Base-by-base conservation (phyloP, 2,113 vertebrate species). In the Plectropomus leopardus region DNA sequence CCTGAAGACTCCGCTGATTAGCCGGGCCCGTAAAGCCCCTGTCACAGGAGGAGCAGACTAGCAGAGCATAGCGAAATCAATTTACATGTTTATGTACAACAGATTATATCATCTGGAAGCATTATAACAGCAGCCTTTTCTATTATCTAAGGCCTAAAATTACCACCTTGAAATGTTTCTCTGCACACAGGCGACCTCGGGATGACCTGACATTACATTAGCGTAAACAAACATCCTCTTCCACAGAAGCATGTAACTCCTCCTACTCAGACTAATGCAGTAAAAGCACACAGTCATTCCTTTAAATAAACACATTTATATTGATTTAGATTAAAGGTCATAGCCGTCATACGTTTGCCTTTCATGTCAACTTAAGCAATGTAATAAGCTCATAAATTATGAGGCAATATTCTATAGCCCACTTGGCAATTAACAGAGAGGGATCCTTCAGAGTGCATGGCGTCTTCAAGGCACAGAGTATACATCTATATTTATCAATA, bases 401-500 rank as follows among this genome's bases (percentile, higher is more conserved):
- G 26, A 67, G 77, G 55, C 19, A 36, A 70, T 60, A 63, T 78
- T 50, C 51, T 79, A 80, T 40, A 68, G 73, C 42, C 73, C 63
- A 75, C 13, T 87, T 73, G 59, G 74, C 85, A 90, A 88, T 91
- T 78, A 88, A 80, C 69, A 73, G 68, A 72, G 55, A 61, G 45
- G 69, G 30, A 51, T 66, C 63, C 11, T 9, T 36, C 64, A 34
- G 73, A 76, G 78, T 63, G 61, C 80, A 71, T 70, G 47, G 4
- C 32, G 13, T 86, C 88, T 90, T 68, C 53, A 57, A 83, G 78
- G 74, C 74, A 47, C 28, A 67, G 73, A 71, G 63, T 76, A 82
- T 45, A 42, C 59, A 76, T 90, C 67, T 67, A 79, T 78, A 76
- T 91, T 81, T 92, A 90, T 90, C 83, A 82, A 89, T 89, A 87